Conservation (phyloP, 2,797 vertebrate genomes). For the Morus bassanus region DNA sequence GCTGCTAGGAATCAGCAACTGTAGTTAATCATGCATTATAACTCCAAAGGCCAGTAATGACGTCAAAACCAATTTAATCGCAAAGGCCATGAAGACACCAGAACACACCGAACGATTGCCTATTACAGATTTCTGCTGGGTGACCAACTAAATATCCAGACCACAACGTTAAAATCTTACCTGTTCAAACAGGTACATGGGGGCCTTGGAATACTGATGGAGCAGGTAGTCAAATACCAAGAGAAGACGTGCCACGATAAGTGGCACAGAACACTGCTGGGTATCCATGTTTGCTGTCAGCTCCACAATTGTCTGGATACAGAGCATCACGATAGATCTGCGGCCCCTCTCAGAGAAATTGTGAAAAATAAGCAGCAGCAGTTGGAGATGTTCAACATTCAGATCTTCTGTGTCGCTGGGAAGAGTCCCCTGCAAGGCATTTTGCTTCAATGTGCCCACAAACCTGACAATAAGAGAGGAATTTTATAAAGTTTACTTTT, state of each 20-base stretch:
- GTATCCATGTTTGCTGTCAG: slow-evolving; percentile 84
- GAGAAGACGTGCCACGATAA: slow-evolving; percentile 89
- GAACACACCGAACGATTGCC: not conserved
- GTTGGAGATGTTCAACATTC: slow-evolving; percentile 95
- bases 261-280: slow-evolving; percentile 86
- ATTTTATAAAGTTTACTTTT: not conserved
- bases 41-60: not conserved
- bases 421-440: slow-evolving; percentile 86
- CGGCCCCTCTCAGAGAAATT: slow-evolving; percentile 92
- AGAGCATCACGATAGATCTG: slow-evolving; percentile 81
- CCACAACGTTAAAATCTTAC: slow-evolving; percentile 54
- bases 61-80: not conserved
- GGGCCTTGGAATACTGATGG: slow-evolving; percentile 93
- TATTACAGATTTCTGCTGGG: not conserved
- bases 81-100: not conserved
- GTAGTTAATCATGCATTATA: not conserved
- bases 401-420: slow-evolving; percentile 90
- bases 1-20: not conserved
- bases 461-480: slow-evolving; percentile 76
- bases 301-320: slow-evolving; percentile 89
- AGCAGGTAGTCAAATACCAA: slow-evolving; percentile 94
- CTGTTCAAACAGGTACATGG: slow-evolving; percentile 95
- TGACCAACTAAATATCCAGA: not conserved
- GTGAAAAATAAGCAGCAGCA: slow-evolving; percentile 96
- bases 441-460: slow-evolving; percentile 92